Evolutionary conservation across 2,888 invertebrate species (phyloP), one percentile per base, ranked within the genome.

Genomic region (Euzophera pinguis): DNA sequence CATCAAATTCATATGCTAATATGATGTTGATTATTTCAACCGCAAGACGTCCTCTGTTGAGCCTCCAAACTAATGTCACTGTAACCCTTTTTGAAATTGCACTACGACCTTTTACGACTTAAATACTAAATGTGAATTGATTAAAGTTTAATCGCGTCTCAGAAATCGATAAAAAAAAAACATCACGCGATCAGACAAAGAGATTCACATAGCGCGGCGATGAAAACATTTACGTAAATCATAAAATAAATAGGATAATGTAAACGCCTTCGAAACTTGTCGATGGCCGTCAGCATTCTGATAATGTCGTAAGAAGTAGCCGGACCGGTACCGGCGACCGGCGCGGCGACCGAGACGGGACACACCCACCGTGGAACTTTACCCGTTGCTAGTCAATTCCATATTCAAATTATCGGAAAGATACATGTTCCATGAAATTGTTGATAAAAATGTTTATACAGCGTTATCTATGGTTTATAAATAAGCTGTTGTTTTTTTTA

Each of bases 311-410:
- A 34, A 34, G 32, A 45, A 45, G 45, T 16, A 5, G 3, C 27
- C 13, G 29, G 29, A 32, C 45, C 16, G 16, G 32, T 5, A 13
- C n/a, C 14, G 22, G 22, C 5, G 22, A n/a, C 22, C 22, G 22
- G 3, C 5, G 5, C 22, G 22, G 22, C 35, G 10, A 32, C 35
- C 6, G 10, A 1, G 35, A n/a, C 35, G 1, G 1, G 45, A 32
- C 45, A 45, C 45, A 45, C 45, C 45, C 32, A 34, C 45, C 9
- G 16, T 45, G 45, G 45, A 45, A 45, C 45, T 45, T 45, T 32
- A 32, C 45, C n/a, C 10, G 45, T 16, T 45, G 32, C 45, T 13
- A 32, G 32, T 22, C 22, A 22, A 22, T 13, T 38, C 16, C 9
- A 6, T 43, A 43, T 43, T 27, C 4, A 43, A 27, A 27, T 34